Base-by-base conservation (phyloP, 1,140 invertebrate species). In the Ptiloglossa arizonensis region DNA sequence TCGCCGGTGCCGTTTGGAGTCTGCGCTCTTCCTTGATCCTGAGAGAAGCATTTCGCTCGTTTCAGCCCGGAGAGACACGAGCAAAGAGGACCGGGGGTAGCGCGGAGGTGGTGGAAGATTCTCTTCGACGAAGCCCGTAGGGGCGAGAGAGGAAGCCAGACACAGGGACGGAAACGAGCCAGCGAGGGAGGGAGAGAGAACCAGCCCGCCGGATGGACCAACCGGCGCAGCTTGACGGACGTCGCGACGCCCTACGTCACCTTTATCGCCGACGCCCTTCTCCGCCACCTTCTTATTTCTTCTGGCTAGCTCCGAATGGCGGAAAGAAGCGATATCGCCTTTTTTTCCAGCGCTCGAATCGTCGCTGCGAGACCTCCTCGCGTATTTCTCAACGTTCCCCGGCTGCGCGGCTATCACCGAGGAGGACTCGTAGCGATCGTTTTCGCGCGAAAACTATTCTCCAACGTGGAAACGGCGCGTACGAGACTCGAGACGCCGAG, bases 21-120 rank as follows among this genome's bases (percentile, higher is more conserved):
- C 89, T 92, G 91, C 92, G 91, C 91, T 86, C 89, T 92, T 92
- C 89, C 89, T 92, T 91, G 91, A 92, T 91, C 88, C 89, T 91
- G 89, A 81, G 81, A 83, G 82, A 83, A 80, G 82, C 82, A 73
- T 84, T 84, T 76, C 67, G 77, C 81, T 83, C 82, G 82, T 84
- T 84, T 83, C 82, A 64, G 41, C 76, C 79, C 68, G 84, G 83
- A 85, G 64, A 81, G 66, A 73, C 77, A 71, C 76, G 72, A 67
- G 50, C 35, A 64, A 46, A 54, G 77, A 59, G 68, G 41, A 64
- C 38, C 59, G 71, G 73, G 35, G 54, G 46, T 48, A 66, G 22
- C 32, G n/a, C 15, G 44, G 66, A 69, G 75, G 77, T 50, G 73
- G 73, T 69, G 79, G 82, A 84, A 80, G 82, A 84, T 84, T 63